Evolutionary conservation across 2,888 invertebrate species (phyloP).

Genomic region (Drosophila sordidula): DNA sequence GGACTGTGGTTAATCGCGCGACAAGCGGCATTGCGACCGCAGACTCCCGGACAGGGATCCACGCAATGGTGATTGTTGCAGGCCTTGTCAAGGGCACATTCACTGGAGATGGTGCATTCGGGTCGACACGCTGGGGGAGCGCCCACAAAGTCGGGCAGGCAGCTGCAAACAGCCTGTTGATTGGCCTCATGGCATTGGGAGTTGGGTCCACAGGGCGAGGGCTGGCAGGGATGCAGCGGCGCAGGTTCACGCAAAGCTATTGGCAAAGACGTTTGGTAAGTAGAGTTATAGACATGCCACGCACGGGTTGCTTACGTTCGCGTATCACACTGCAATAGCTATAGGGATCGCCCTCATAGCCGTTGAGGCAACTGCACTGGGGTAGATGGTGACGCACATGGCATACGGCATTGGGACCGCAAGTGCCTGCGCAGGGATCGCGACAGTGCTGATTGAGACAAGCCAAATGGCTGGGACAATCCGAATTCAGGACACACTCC

Average conservation of each 20-base stretch:
- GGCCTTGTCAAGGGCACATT: constrained; percentile 88
- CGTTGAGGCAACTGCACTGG: constrained; percentile 88
- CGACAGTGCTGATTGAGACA: constrained; percentile 90
- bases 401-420: constrained; percentile 91
- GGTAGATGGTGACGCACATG: constrained; percentile 90
- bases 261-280: constrained; percentile 14
- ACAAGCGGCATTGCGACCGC: constrained; percentile 89
- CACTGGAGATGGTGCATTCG: constrained; percentile 90
- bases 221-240: constrained; percentile 86
- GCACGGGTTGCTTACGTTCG: constrained; percentile 85
- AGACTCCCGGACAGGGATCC: constrained; percentile 90
- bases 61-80: constrained; percentile 88
- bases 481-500: constrained; percentile 90
- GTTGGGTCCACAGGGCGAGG: constrained; percentile 88
- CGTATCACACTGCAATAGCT: constrained; percentile 86
- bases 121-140: constrained; percentile 91
- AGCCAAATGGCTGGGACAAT: constrained; percentile 89
- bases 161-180: constrained; percentile 87
- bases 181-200: constrained; percentile 87
- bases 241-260: constrained; percentile 77
- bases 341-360: constrained; percentile 92
- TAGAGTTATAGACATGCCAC: neutral
- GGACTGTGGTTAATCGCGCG: constrained; percentile 88
- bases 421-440: constrained; percentile 92
- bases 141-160: constrained; percentile 87